A percentile compares a stretch with the other conserved stretches of the same genome.
Evolutionary conservation across 2,888 invertebrate species (phyloP).

Genomic region (Lasioglossum figueresi): DNA sequence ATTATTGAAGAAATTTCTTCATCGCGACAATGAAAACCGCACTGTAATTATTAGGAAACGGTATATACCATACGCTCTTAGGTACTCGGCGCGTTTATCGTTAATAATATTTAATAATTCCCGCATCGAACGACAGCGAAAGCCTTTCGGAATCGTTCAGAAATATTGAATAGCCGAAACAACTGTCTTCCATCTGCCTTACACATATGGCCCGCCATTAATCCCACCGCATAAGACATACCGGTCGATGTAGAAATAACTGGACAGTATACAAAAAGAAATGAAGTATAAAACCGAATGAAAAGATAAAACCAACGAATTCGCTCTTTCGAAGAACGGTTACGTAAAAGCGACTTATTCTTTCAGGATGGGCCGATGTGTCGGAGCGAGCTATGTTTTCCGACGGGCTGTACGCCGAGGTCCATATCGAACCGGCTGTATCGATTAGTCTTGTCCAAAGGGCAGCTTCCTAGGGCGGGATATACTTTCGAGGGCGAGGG

Average conservation of each 20-base stretch:
- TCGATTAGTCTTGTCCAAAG: conserved; percentile 77
- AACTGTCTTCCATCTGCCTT: not conserved
- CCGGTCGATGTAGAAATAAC: not conserved
- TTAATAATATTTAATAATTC: not conserved
- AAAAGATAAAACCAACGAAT: not conserved
- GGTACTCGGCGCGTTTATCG: not conserved
- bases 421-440: conserved; percentile 76
- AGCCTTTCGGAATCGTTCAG: not conserved
- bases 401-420: conserved; percentile 71
- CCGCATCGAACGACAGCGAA: not conserved
- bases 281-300: not conserved
- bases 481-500: conserved; percentile 68
- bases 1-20: not conserved
- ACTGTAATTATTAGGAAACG: no score
- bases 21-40: no score
- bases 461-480: conserved; percentile 69
- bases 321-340: not conserved
- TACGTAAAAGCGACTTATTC: not conserved
- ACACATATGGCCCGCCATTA: not conserved
- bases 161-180: not conserved
- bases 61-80: not conserved
- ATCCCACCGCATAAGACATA: not conserved
- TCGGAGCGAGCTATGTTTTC: conserved; percentile 64
- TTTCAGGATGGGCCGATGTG: not conserved
- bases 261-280: not conserved